Evolutionary conservation across 2,113 vertebrate genomes (phyloP), one percentile per base, ranked within the genome.

Genomic region (Pelusios castaneus): DNA sequence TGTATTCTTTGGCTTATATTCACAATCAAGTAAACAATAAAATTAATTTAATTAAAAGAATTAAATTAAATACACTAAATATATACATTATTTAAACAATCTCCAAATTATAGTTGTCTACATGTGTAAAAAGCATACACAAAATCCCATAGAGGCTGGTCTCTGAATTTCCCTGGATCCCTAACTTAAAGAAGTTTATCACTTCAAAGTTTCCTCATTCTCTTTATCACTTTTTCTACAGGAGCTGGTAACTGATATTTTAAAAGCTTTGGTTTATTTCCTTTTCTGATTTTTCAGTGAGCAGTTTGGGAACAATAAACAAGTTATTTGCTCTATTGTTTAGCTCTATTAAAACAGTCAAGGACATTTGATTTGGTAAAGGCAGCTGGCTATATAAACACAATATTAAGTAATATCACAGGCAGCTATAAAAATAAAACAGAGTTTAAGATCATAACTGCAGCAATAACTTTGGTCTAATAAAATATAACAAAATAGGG

Each of bases 361-460:
- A 54, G 75, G 82, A 56, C 22, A 0, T 91, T 96, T 85, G 78
- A 60, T 84, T 94, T 84, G 51, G 51, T 19, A 45, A 76, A 95
- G 80, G 92, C 94, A 97, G 94, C 82, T 96, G 92, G 77, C 73
- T 91, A 87, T 76, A 91, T 87, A 89, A 94, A 96, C 41, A 79
- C 77, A 95, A 81, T 0, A 0, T 94, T 95, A 97, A 93, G 85
- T 83, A 88, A 93, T 93, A 82, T 67, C 81, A 47, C 47, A 89
- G 47, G 47, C 47, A 47, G 82, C 94, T 94, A 95, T 96, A 94
- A 97, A 92, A 96, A 95, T 91, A 94, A 95, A 95, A 94, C 82
- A 93, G 89, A 91, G 87, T 94, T 97, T 96, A 95, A 94, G 93
- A 97, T 94, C 89, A 90, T 95, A 97, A 94, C 93, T 90, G 89